Evolutionary conservation across 2,797 vertebrate genomes (phyloP), one percentile per base, ranked within the genome.

Genomic region (Lutjanus campechanus): DNA sequence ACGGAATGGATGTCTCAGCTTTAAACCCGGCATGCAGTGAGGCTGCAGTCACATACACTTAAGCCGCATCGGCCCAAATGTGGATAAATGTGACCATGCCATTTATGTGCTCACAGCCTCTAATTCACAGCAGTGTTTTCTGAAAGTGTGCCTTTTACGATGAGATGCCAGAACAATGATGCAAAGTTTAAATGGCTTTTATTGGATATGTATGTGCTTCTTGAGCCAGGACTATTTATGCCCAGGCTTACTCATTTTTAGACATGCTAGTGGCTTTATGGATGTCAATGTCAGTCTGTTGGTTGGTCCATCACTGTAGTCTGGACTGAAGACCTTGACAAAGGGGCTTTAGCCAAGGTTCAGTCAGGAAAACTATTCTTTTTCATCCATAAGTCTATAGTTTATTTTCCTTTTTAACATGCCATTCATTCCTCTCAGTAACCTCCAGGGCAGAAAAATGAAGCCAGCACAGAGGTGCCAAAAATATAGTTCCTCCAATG

Each of bases 1-100:
- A 51, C 41, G 29, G 7, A 87, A 59, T 60, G 7, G 49, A 77
- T 71, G 59, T 63, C 36, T 79, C 60, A 54, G 56, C 55, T 69
- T 50, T 53, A 41, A 73, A 68, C 20, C 15, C 66, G 20, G 8
- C 36, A 41, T 70, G 47, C 19, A 29, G 17, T 16, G 17, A 59
- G 64, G 54, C 54, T 71, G n/a, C 22, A 17, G 60, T 64, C 36
- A 19, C 16, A 19, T 36, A 65, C 16, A 66, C 46, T 73, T 46
- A 36, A 44, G n/a, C 11, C 9, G 36, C 50, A 5, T 59, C 20
- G 13, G 20, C 41, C 5, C 8, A 61, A 59, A 67, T 20, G 25
- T 55, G 16, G 60, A 63, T 78, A 46, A 62, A 76, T 56, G 22
- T 64, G 56, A 43, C 7, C 5, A 17, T 0, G 0, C 2, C 16